Base-by-base conservation (phyloP, 2,888 invertebrate species). In the Polietes domitor region DNA sequence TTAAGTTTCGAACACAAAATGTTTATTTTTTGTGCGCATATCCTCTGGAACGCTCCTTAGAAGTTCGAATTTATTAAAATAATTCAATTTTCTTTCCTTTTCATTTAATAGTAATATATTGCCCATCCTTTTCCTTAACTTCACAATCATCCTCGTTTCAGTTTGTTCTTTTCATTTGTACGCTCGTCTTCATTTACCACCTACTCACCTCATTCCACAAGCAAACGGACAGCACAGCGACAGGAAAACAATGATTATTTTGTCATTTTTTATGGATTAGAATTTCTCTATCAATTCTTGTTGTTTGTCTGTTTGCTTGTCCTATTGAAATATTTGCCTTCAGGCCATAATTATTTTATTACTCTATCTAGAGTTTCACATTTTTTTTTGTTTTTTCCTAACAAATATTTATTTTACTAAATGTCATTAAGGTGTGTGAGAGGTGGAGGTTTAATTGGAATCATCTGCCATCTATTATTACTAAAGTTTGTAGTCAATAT, bases 201-300 rank as follows among this genome's bases (percentile, higher is more conserved):
- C n/a, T 12, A 10, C 41, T 12, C n/a, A 2, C 12, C 47, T 47
- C n/a, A 47, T 53, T 21, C 21, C 58, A 10, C 26, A 26, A 58
- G 26, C 26, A 0, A 12, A 58, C 58, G 2, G 58, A 58, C 58
- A 2, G n/a, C n/a, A 47, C 58, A 53, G 21, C 26, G 47, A 73
- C 77, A 70, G 43, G 50, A 19, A 71, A 61, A 74, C 70, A 43
- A 82, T 77, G 75, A 78, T 78, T 82, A 78, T 82, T 82, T 71
- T 63, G 77, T 78, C 58, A 70, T 68, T 58, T 61, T 79, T 73
- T 19, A 26, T 58, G 19, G 15, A 53, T 24, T 55, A 37, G n/a
- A n/a, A n/a, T 15, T 47, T 47, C 7, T 79, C 41, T 19, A 65
- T 28, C 63, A 63, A 68, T 74, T 73, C 32, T 32, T 32, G 5